Evolutionary conservation across 2,888 invertebrate species (phyloP).

Genomic region (Drosophila sordidapex): DNA sequence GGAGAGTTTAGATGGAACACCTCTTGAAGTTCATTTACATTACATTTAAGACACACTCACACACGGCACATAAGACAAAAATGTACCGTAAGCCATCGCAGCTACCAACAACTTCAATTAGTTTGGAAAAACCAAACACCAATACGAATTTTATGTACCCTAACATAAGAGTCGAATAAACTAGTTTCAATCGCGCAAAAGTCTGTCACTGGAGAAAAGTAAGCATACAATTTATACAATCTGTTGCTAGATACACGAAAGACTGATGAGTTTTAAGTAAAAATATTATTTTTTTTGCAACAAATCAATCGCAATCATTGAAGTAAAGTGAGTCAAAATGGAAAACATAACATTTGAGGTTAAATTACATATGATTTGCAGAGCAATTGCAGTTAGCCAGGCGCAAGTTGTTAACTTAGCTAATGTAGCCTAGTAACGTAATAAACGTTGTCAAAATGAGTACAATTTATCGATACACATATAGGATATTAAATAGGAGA

Average conservation of each 20-base stretch:
- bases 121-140: too few species aligned
- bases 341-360: not conserved
- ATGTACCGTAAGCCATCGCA: slow-evolving; percentile 44
- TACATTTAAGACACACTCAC: slow-evolving; percentile 37
- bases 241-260: not conserved
- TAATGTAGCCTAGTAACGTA: not conserved
- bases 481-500: slow-evolving; percentile 71
- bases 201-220: not conserved
- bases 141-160: slow-evolving; percentile 22
- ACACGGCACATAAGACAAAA: slow-evolving; percentile 22
- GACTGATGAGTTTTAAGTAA: not conserved
- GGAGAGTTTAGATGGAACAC: slow-evolving; percentile 37
- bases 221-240: not conserved
- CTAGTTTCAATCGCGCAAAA: not conserved
- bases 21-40: slow-evolving; percentile 67
- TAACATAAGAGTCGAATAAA: not conserved
- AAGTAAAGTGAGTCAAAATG: not conserved
- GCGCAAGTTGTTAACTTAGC: slow-evolving; percentile 2
- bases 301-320: not conserved
- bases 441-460: slow-evolving; percentile 42
- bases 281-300: not conserved
- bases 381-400: not conserved
- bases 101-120: slow-evolving; percentile 14
- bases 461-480: slow-evolving; percentile 57
- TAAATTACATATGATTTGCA: not conserved